Evolutionary conservation across 2,888 invertebrate genomes (phyloP), one percentile per base, ranked within the genome.

Genomic region (Phyllotreta cruciferae): DNA sequence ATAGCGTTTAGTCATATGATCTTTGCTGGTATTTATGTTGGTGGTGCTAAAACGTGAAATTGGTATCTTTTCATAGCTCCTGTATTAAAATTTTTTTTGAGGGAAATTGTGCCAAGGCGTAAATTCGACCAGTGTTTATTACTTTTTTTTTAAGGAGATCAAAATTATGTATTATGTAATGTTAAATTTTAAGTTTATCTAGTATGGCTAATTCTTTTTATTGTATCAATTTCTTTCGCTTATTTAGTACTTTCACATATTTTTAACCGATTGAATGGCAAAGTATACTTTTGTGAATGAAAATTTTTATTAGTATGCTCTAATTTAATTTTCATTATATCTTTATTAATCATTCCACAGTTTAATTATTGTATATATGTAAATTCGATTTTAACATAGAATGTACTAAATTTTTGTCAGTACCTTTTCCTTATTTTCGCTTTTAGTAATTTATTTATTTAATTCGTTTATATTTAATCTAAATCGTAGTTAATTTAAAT

Each of bases 371-470:
- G 52, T 60, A 52, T 35, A 58, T 53, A 58, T 60, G 60, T 60
- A 60, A 52, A 60, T 60, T 42, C n/a, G 14, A 60, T 60, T 60
- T 60, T 60, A 52, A 52, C 52, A 44, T 60, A 60, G 60, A 37
- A 36, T 57, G 13, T 52, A 52, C 52, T 36, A 52, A 52, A 37
- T 41, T 37, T 50, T 52, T 37, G 41, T 60, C 60, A 44, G 64
- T 64, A 64, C 64, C 64, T 64, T 64, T 47, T 47, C 56, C 35
- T 60, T 64, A 68, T 64, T 69, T 67, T 53, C 63, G 55, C 62
- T 67, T 63, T 67, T 70, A 65, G 66, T 69, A 66, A 71, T 64
- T 70, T 71, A 70, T 70, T 71, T 62, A 64, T 68, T 70, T 66
- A 63, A 24, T 24, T 24, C 24, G 24, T 24, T 24, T 24, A 24